Base-by-base conservation (phyloP, 2,113 vertebrate species). In the Antennarius striatus region DNA sequence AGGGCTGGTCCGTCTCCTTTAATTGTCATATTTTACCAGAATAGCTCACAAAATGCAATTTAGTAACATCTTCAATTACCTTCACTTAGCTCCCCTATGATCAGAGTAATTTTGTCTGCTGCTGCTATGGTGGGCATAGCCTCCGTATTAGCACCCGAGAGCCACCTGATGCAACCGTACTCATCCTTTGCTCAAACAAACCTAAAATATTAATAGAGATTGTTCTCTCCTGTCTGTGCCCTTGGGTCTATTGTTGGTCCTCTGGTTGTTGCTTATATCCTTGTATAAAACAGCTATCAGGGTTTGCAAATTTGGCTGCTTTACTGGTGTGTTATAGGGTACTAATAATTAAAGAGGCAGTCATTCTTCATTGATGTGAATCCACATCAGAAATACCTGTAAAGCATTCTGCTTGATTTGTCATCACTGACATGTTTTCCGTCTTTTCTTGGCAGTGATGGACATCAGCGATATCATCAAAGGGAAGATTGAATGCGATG, bases 391-490 rank as follows among this genome's bases (percentile, higher is more conserved):
- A 17, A 43, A 14, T 47, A 11, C 45, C 32, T 28, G 36, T 46
- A 5, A 42, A 16, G 15, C 13, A 43, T 49, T 63, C 43, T 39
- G 5, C 78, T 58, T 68, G 36, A 64, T 68, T 75, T 75, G 16
- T 64, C 42, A 61, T 76, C 51, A 57, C 39, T 62, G 14, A 71
- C 50, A 10, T 10, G 28, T 74, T 61, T 84, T 36, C 72, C 73
- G 74, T 75, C 48, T 80, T 6, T 54, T 69, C 75, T 84, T 66
- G 75, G 70, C 80, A 99, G 98, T 97, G 79, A 99, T 99, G 97
- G 98, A 99, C 86, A 99, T 99, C 82, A 98, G 94, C 58, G 97
- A 99, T 77, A 90, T 98, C 73, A 94, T 99, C 90, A 99, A 98
- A 90, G 96, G 98, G 69, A 99, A 98, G 91, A 74, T 89, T 3